phyloP scores from a whole-genome alignment of 2,113 vertebrate species.

The Porphyrio hochstetteri region DNA sequence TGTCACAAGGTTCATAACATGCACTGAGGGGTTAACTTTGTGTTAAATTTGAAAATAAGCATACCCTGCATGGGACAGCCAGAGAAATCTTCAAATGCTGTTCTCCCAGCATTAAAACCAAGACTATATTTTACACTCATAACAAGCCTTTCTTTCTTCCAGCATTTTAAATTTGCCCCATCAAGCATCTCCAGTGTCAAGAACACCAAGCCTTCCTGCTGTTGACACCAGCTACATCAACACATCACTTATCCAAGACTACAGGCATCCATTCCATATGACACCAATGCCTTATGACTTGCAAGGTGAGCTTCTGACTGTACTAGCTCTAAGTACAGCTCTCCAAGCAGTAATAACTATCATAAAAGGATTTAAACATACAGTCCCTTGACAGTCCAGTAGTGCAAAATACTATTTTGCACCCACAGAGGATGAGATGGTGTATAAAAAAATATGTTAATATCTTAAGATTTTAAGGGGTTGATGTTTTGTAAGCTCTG shows the following conservation, averaged over 20 bases:
- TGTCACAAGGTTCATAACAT: not conserved
- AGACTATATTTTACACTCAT: not conserved
- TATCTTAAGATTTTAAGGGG: not conserved
- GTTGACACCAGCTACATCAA: slow-evolving; percentile 96
- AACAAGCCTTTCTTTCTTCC: not conserved
- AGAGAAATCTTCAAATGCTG: not conserved
- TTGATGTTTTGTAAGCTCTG: not conserved
- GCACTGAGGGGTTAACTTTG: rapidly evolving
- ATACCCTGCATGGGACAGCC: not conserved
- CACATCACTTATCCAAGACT: slow-evolving; percentile 94
- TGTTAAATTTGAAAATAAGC: not conserved
- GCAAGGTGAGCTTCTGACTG: slow-evolving; percentile 80
- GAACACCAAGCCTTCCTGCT: slow-evolving; percentile 92
- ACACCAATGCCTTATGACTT: slow-evolving; percentile 89
- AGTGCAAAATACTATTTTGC: not conserved
- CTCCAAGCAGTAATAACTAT: not conserved
- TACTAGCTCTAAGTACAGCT: not conserved
- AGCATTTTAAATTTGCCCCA: slow-evolving; percentile 91
- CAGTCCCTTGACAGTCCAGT: not conserved
- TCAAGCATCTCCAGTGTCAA: slow-evolving; percentile 92
- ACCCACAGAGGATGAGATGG: not conserved
- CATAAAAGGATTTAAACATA: not conserved
- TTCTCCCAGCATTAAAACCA: not conserved
- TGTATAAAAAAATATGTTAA: not conserved
- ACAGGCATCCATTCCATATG: slow-evolving; percentile 94